Percentiles rank a stretch among this genome's conserved stretches.
Evolutionary conservation across 1,140 invertebrate genomes (phyloP).

Genomic region (Aethina tumida): DNA sequence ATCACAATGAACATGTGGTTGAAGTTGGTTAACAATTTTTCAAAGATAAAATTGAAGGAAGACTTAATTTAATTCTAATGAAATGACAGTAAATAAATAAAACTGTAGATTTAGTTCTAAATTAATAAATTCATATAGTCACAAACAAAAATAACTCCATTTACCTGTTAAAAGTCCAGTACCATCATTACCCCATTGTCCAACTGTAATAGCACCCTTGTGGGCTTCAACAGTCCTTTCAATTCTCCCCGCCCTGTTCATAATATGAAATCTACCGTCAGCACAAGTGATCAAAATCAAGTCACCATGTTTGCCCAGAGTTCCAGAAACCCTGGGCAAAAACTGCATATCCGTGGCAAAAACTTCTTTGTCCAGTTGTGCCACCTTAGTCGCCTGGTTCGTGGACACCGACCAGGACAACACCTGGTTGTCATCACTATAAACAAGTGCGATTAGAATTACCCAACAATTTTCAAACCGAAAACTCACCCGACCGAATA

Average conservation of each 20-base stretch:
- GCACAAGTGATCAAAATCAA: slow-evolving; percentile 78
- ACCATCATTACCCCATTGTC: slow-evolving; percentile 88
- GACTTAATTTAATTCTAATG: no score
- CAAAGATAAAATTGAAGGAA: no score
- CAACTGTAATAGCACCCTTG: slow-evolving; percentile 76
- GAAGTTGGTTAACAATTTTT: no score
- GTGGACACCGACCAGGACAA: slow-evolving; percentile 79
- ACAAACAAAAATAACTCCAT: no score
- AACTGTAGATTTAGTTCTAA: not conserved
- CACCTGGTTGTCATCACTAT: slow-evolving; percentile 83
- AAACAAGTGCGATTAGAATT: not conserved
- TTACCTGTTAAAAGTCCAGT: slow-evolving; percentile 77
- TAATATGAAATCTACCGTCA: slow-evolving; percentile 87
- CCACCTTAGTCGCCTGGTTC: slow-evolving; percentile 64
- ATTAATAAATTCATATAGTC: not conserved
- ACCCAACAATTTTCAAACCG: not conserved
- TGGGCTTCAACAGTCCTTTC: slow-evolving; percentile 92
- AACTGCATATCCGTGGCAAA: slow-evolving; percentile 85
- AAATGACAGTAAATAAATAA: no score
- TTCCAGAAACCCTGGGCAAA: slow-evolving; percentile 45
- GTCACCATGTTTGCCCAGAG: slow-evolving; percentile 61
- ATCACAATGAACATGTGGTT: no score
- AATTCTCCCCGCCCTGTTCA: slow-evolving; percentile 79
- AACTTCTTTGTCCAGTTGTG: slow-evolving; percentile 71
- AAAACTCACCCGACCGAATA: slow-evolving; percentile 70